phyloP scores from a whole-genome alignment of 2,888 invertebrate species.

The Dioctria linearis region DNA sequence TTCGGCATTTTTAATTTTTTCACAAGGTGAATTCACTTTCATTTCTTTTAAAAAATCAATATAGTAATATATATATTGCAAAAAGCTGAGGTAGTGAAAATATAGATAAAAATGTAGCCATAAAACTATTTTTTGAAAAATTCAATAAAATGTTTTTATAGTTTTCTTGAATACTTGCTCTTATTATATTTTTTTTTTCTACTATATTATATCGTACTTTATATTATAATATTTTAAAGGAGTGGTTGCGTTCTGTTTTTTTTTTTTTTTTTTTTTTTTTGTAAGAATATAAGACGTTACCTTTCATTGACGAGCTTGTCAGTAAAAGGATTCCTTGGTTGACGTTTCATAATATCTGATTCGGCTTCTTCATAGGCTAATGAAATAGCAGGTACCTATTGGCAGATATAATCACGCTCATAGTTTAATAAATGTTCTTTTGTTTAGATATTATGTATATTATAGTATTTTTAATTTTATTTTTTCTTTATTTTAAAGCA shows the following conservation, averaged over 20 bases:
- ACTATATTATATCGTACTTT: conserved; percentile 14
- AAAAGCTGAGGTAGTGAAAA: conserved; percentile 45
- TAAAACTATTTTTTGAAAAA: conserved; percentile 41
- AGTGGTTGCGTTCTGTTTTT: conserved; percentile 28
- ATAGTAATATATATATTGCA: conserved; percentile 18
- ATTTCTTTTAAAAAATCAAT: conserved; percentile 22
- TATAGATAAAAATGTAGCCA: conserved; percentile 44
- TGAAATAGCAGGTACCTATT: conserved; percentile 96
- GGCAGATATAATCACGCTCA: conserved; percentile 55
- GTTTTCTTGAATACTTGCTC: conserved; percentile 19
- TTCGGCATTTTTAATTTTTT: conserved; percentile 31
- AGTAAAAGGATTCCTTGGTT: conserved; percentile 96
- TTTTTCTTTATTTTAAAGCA: too few relatives aligned
- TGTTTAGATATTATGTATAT: conserved; percentile 4
- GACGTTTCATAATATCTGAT: conserved; percentile 99
- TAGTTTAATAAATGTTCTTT: conserved; percentile 48
- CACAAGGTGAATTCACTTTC: conserved; percentile 30
- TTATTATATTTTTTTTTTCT: conserved; percentile 10
- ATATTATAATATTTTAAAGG: conserved; percentile 17
- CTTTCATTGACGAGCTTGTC: conserved; percentile 99
- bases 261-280: neutral
- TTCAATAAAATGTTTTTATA: conserved; percentile 23
- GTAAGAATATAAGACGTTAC: conserved; percentile 73
- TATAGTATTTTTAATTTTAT: neutral
- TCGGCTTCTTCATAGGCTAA: conserved; percentile 98